Evolutionary conservation across 2,888 invertebrate species (phyloP).

Genomic region (Drosophila paracracens): DNA sequence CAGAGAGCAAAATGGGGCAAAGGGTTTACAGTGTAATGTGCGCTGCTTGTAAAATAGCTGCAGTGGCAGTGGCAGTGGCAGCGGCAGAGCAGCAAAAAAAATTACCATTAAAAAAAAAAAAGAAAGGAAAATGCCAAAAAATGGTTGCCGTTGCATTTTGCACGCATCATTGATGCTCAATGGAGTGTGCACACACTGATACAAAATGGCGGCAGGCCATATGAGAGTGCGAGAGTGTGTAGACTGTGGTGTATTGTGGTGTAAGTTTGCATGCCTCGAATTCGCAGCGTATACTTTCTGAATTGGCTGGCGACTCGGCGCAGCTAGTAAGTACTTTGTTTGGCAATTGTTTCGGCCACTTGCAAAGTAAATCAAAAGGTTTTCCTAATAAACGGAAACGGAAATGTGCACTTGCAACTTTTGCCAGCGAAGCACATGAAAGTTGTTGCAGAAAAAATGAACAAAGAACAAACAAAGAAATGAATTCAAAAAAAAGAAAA

Average conservation of each 20-base stretch:
- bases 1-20: conserved; percentile 16
- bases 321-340: conserved; percentile 55
- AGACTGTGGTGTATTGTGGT: conserved; percentile 17
- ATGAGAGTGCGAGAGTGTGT: conserved; percentile 23
- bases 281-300: conserved; percentile 36
- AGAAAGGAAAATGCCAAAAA: conserved; percentile 60
- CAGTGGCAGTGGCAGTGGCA: conserved; percentile 23
- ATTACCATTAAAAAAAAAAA: conserved; percentile 55
- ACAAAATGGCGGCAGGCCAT: conserved; percentile 69
- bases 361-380: conserved; percentile 75
- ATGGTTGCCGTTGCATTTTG: conserved; percentile 82
- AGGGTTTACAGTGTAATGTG: conserved; percentile 61
- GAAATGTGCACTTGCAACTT: conserved; percentile 69
- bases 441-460: conserved; percentile 43
- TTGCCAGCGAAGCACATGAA: conserved; percentile 45
- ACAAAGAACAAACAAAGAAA: background rate
- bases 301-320: conserved; percentile 26
- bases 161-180: conserved; percentile 83
- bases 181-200: conserved; percentile 83
- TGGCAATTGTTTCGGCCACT: conserved; percentile 70
- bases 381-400: conserved; percentile 72
- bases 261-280: conserved; percentile 54
- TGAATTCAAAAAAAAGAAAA: background rate
- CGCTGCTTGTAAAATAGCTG: conserved; percentile 47
- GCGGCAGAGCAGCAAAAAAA: conserved; percentile 39